Conservation (phyloP, 2,797 vertebrate species). For the Alauda arvensis region DNA sequence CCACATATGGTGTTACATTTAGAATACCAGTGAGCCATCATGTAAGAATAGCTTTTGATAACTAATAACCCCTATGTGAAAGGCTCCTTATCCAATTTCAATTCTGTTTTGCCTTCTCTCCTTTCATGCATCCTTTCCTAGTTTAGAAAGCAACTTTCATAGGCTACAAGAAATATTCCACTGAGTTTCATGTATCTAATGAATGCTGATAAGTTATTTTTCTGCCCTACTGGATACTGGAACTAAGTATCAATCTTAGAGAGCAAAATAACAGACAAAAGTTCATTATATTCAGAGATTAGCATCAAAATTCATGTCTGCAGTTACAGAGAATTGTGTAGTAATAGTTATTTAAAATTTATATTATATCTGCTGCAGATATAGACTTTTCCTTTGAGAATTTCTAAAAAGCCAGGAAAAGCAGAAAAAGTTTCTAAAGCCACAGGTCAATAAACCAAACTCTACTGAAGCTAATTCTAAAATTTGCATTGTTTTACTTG, state of each 20-base stretch:
- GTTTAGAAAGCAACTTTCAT: conserved; percentile 37
- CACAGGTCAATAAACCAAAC: not conserved
- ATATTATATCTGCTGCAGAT: conserved; percentile 20
- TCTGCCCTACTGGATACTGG: conserved; percentile 55
- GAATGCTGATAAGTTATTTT: conserved; percentile 61
- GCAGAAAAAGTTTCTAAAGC: conserved; percentile 16
- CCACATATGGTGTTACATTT: not conserved
- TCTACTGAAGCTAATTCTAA: not conserved
- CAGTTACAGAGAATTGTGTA: conserved; percentile 12
- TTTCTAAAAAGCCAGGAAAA: not conserved
- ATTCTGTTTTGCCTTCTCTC: conserved; percentile 33
- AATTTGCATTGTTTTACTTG: not conserved
- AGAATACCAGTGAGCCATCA: conserved; percentile 9
- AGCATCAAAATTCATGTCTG: conserved; percentile 16
- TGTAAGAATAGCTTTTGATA: conserved; percentile 54
- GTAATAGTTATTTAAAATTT: conserved; percentile 44
- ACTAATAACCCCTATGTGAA: conserved; percentile 17
- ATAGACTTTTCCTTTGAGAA: not conserved
- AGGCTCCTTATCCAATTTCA: conserved; percentile 26
- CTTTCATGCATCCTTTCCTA: conserved; percentile 15
- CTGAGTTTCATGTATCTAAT: conserved; percentile 43
- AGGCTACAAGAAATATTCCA: conserved; percentile 40
- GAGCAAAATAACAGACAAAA: conserved; percentile 39
- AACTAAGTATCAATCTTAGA: conserved; percentile 32
- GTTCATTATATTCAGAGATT: conserved; percentile 47